A percentile compares a stretch with the other conserved stretches of the same genome.
These are phyloP conservation scores for Sisor rabdophorus DNA, from an alignment of 2,113 vertebrate genomes.

Conservation along the genomic window DNA sequence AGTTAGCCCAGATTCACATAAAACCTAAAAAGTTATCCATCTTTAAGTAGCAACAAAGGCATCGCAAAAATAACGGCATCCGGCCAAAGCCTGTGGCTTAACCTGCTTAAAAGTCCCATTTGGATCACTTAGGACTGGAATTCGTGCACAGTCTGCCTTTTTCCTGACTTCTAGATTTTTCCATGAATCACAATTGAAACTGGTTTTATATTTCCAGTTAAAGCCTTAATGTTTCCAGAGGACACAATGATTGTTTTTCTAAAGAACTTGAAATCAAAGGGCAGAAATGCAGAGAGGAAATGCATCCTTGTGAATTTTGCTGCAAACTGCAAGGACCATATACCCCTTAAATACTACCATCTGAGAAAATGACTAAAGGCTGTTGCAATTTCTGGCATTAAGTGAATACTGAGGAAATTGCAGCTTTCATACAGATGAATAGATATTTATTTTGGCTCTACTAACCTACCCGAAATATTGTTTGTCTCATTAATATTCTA, in stretches of 20 bases:
- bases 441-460: background rate
- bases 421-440: background rate
- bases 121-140: slow-evolving; percentile 34
- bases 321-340: background rate
- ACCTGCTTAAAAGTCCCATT: slow-evolving; percentile 39
- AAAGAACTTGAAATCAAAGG: background rate
- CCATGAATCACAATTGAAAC: background rate
- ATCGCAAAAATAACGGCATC: slow-evolving; percentile 52
- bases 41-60: slow-evolving; percentile 49
- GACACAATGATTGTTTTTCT: background rate
- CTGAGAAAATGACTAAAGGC: background rate
- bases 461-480: background rate
- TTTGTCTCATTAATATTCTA: background rate
- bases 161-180: background rate
- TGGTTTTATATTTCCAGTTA: background rate
- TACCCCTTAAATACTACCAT: background rate
- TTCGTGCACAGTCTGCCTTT: slow-evolving; percentile 32
- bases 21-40: slow-evolving; percentile 40
- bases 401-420: background rate
- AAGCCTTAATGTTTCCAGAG: background rate
- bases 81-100: slow-evolving; percentile 38
- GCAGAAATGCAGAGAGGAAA: background rate
- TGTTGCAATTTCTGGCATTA: background rate
- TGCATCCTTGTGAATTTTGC: background rate
- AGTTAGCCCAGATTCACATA: slow-evolving; percentile 43